Base-by-base conservation (phyloP, 1,140 invertebrate genomes). In the Meteorus sp. region DNA sequence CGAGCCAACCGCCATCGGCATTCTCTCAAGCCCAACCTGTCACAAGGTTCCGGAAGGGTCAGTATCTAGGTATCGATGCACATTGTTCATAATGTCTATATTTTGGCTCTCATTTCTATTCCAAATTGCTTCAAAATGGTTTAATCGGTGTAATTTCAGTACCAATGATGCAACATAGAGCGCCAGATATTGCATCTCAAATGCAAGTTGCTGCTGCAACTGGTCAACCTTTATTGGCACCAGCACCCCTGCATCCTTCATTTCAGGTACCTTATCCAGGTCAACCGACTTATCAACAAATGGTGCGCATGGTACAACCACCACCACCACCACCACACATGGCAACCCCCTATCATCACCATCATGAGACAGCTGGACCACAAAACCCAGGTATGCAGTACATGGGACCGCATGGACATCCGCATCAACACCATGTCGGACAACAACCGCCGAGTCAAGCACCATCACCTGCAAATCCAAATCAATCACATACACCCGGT, bases 181-280 rank as follows among this genome's bases (percentile, higher is more conserved):
- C 81, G 52, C 81, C 85, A 44, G 86, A 88, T 61, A 79, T 88
- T 65, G 79, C 85, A 17, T 85, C 85, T 17, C 87, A 88, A 67
- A 88, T 90, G 82, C 88, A 90, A 70, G 88, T 89, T 8, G 83
- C 84, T 9, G 85, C 85, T 47, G 91, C 90, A 37, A 93, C 91
- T 31, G 92, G 92, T 1, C 91, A 92, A 71, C 92, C 92, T 3
- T 78, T 95, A 48, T 77, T 94, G 63, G 88, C 91, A 27, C 85
- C 90, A 8, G 88, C 86, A 3, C 89, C 85, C 8, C 70, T 87
- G 65, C 85, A 87, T 73, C 83, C 84, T 61, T 85, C 85, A 65
- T 82, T 85, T 63, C 83, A 85, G 71, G 80, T 86, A 73, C 85
- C 84, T 66, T 84, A 83, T 72, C 83, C 81, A 65, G 82, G 81